phyloP scores from a whole-genome alignment of 2,888 invertebrate genomes.

The Pseudeuparius sepicola region DNA sequence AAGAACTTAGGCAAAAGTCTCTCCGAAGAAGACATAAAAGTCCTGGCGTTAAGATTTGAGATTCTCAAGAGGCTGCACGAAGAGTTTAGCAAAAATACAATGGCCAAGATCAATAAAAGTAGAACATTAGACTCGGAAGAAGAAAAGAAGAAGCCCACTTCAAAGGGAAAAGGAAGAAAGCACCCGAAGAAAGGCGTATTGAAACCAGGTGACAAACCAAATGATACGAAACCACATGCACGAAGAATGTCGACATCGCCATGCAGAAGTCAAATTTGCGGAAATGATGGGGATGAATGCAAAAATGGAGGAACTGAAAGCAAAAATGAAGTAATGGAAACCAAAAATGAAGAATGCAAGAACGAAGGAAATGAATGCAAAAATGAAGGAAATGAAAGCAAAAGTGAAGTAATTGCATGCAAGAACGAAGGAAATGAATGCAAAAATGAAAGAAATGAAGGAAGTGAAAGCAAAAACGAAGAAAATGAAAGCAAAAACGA shows the following conservation, averaged over 20 bases:
- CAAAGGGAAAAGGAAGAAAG: not conserved
- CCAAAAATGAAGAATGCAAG: not conserved
- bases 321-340: not conserved
- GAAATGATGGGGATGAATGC: too few relatives aligned
- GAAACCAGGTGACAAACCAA: slow-evolving; percentile 3
- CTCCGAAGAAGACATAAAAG: slow-evolving; percentile 1
- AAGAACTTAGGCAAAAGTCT: too few relatives aligned
- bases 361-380: too few relatives aligned
- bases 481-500: slow-evolving; percentile 1
- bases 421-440: too few relatives aligned
- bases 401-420: not conserved
- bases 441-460: too few relatives aligned
- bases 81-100: slow-evolving; percentile 6
- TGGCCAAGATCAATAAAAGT: slow-evolving; percentile 3
- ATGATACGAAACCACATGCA: too few relatives aligned
- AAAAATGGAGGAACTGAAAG: not conserved
- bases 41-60: slow-evolving; percentile 10
- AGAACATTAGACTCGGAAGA: too few relatives aligned
- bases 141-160: not conserved
- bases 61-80: slow-evolving; percentile 11
- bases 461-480: too few relatives aligned
- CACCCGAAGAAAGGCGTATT: not conserved
- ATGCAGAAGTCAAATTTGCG: too few relatives aligned
- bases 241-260: too few relatives aligned
- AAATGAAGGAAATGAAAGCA: slow-evolving; percentile 1